Conservation (phyloP, 1,140 invertebrate genomes). For the Aplysia californica region DNA sequence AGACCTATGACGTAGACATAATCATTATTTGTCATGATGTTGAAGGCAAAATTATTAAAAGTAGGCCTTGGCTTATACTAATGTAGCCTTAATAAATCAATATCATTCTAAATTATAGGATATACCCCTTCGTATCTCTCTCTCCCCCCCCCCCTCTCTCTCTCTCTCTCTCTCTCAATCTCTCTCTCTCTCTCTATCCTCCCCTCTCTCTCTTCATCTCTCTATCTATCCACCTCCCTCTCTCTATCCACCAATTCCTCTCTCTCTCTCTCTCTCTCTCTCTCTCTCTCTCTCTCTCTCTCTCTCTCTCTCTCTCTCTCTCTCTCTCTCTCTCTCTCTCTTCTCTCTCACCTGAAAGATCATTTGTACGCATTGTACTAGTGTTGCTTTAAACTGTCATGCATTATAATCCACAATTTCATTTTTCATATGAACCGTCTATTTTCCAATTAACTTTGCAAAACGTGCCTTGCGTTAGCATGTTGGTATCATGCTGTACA, state of each 20-base stretch:
- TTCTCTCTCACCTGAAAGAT: background rate
- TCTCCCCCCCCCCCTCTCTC: background rate
- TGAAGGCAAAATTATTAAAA: background rate
- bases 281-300: background rate
- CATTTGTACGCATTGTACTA: background rate
- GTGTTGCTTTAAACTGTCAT: background rate
- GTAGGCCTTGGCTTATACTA: background rate
- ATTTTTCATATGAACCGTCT: background rate
- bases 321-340: background rate
- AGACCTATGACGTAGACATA: too few relatives aligned
- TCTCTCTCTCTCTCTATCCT: background rate
- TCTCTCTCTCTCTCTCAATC: background rate
- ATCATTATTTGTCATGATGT: background rate
- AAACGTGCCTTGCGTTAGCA: background rate
- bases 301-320: slow-evolving; percentile 2
- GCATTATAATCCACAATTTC: background rate
- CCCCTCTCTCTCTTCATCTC: background rate
- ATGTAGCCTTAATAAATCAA: background rate
- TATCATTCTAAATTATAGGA: background rate
- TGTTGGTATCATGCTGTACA: background rate
- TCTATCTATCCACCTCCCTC: background rate
- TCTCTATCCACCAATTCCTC: background rate
- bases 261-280: background rate
- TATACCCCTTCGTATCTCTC: background rate
- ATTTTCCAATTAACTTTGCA: background rate